Evolutionary conservation across 2,113 vertebrate genomes (phyloP).

Genomic region (Pelobates fuscus): DNA sequence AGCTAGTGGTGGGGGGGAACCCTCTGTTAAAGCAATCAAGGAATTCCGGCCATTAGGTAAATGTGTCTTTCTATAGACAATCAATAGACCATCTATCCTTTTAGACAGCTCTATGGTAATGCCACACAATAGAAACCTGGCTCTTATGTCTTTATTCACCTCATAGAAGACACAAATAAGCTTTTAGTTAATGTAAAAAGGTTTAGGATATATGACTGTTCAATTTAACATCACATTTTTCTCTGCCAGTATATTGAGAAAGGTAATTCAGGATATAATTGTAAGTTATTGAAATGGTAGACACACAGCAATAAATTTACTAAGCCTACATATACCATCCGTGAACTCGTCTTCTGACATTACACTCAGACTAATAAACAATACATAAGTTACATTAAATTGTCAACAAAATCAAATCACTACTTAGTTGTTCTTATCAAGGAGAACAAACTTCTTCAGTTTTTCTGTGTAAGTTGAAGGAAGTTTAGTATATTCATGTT

Average conservation of each 20-base stretch:
- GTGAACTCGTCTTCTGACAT: too few relatives aligned
- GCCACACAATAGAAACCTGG: neutral
- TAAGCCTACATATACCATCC: neutral
- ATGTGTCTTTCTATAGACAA: conserved; percentile 9
- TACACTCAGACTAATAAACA: too few relatives aligned
- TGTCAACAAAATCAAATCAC: too few relatives aligned
- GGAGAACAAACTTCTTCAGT: too few relatives aligned
- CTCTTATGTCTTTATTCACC: neutral
- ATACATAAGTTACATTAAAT: too few relatives aligned
- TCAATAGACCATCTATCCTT: conserved; percentile 11
- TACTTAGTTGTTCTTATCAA: too few relatives aligned
- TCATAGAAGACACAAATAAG: neutral
- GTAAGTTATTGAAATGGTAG: neutral
- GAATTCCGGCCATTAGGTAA: neutral
- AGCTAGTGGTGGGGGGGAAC: neutral
- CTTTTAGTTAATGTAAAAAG: neutral
- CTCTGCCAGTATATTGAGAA: neutral
- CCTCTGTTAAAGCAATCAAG: neutral
- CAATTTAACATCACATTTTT: neutral
- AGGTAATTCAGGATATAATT: neutral
- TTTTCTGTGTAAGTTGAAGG: too few relatives aligned
- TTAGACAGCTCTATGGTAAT: neutral
- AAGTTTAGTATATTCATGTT: too few relatives aligned
- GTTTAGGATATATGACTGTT: neutral
- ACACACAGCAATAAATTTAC: neutral